These are phyloP conservation scores for Sus cebifrons DNA, from an alignment of 2,797 vertebrate species.

Conservation along the genomic window DNA sequence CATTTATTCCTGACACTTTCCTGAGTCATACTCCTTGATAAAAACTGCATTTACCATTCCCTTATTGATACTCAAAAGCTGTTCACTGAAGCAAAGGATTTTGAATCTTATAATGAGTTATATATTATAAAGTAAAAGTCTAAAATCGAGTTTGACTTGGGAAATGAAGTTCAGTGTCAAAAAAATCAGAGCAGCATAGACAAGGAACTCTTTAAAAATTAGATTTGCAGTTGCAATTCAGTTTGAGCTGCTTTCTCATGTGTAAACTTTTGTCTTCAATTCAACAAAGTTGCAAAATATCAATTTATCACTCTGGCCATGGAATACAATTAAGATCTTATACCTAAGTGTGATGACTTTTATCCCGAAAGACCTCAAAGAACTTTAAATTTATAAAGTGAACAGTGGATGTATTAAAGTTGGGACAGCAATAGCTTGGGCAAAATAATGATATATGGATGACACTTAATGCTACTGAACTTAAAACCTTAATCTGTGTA, in stretches of 20 bases:
- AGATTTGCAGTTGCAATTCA: conserved; percentile 58
- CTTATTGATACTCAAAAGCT: conserved; percentile 60
- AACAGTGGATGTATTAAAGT: neutral
- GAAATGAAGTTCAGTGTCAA: conserved; percentile 58
- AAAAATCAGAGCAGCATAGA: conserved; percentile 56
- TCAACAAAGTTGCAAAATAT: conserved; percentile 66
- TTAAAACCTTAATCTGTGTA: neutral
- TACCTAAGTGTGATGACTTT: neutral
- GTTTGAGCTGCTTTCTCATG: conserved; percentile 44
- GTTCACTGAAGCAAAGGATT: conserved; percentile 39
- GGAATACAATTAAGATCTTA: conserved; percentile 45
- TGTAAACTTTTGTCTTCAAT: conserved; percentile 60
- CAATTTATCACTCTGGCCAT: neutral
- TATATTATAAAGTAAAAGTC: conserved; percentile 58
- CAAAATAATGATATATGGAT: neutral
- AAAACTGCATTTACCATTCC: conserved; percentile 65
- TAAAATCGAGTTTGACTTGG: conserved; percentile 50
- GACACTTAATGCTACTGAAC: neutral
- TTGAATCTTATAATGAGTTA: conserved; percentile 48
- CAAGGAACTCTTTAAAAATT: conserved; percentile 57
- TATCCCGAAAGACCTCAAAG: neutral
- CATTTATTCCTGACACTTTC: neutral
- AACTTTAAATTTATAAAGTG: conserved; percentile 27
- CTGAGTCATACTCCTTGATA: neutral
- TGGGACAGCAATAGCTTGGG: neutral